Evolutionary conservation across 2,888 invertebrate species (phyloP), one percentile per base, ranked within the genome.

Genomic region (Epistrophe grossulariae): DNA sequence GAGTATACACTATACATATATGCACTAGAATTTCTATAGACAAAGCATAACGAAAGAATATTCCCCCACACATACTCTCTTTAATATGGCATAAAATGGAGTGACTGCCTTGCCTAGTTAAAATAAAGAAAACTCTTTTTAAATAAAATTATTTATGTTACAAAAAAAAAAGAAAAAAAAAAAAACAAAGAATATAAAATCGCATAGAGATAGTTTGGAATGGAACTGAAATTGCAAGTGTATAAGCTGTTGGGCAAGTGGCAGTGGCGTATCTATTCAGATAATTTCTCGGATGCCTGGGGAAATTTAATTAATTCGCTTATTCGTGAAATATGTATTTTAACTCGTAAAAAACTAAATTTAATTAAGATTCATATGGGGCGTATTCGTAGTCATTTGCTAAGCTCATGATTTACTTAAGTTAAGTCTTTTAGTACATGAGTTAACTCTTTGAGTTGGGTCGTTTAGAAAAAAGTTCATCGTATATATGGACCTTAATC

Each of bases 191-290:
- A 43, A 55, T 15, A 6, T 31, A 7, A 7, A 57, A 43, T 31
- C 8, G 8, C 5, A 40, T 1, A 24, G 24, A 24, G 24, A 24
- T 24, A 24, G 3, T 24, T 24, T 24, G 50, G 60, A 31, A 52
- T 68, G 8, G 55, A 43, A 59, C 17, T n/a, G 45, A 55, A 79
- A 83, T 79, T 28, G 55, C 38, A 79, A 76, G 64, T 84, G 79
- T 62, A n/a, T n/a, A n/a, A 64, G 60, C 48, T 62, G 24, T 60
- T 40, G 66, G 43, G 17, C 4, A 64, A 2, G 5, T 28, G 6
- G 28, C 15, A n/a, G 45, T 19, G 40, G 19, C 4, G n/a, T 19
- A 19, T 13, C 4, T 38, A n/a, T 31, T 35, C 8, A 35, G 4
- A 1, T 10, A n/a, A 35, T 48, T 4, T 17, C 17, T 19, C 17